A percentile compares a stretch with the other conserved stretches of the same genome.
Conservation (phyloP, 2,888 invertebrate genomes). For the Pedicia rivosa region DNA sequence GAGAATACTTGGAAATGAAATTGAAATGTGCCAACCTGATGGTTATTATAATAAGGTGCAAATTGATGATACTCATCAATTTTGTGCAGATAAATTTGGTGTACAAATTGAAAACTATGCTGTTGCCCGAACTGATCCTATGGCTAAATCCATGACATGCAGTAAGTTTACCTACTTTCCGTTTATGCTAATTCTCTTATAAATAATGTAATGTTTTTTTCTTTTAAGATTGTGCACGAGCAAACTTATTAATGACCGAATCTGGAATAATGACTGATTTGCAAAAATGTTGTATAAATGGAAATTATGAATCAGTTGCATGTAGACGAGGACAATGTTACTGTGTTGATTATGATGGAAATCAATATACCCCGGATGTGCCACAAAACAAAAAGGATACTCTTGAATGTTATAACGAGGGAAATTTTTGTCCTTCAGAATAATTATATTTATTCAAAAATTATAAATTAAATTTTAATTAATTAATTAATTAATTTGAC, state of each 20-base stretch:
- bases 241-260: constrained; percentile 31
- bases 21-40: constrained; percentile 34
- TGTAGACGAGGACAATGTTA: constrained; percentile 43
- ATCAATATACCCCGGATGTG: constrained; percentile 30
- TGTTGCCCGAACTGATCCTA: constrained; percentile 27
- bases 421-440: too few relatives aligned
- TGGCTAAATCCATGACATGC: constrained; percentile 38
- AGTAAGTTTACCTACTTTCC: constrained; percentile 34
- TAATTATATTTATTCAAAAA: too few relatives aligned
- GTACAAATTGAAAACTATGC: constrained; percentile 34
- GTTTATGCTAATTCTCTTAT: too few relatives aligned
- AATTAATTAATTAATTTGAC: too few relatives aligned
- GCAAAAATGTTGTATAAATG: constrained; percentile 44
- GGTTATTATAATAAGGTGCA: constrained; percentile 30
- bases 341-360: constrained; percentile 45
- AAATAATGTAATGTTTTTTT: constrained; percentile 2
- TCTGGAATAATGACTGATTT: constrained; percentile 25
- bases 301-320: constrained; percentile 36
- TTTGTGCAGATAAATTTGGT: constrained; percentile 42
- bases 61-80: constrained; percentile 32
- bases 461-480: too few relatives aligned
- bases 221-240: constrained; percentile 44
- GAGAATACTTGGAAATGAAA: constrained; percentile 21
- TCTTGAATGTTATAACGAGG: not conserved
- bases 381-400: not conserved